Conservation (phyloP, 2,797 vertebrate species). For the Xenopus petersii region DNA sequence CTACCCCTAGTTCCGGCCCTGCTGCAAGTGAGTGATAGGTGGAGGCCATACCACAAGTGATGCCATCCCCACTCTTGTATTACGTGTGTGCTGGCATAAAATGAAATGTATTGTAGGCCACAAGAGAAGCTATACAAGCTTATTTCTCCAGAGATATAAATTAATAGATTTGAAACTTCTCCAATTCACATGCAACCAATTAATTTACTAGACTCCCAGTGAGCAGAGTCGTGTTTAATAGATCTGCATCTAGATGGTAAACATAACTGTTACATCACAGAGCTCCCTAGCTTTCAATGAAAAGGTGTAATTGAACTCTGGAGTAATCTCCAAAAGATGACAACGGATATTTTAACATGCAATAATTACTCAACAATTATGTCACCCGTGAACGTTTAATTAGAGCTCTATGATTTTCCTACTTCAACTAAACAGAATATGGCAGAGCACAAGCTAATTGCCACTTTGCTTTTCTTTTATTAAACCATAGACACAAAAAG, state of each 20-base stretch:
- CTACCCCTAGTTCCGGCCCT: too few species aligned
- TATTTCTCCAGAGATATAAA: not conserved
- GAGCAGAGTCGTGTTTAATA: constrained; percentile 34
- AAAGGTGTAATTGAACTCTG: constrained; percentile 41
- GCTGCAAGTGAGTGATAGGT: too few species aligned
- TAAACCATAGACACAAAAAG: too few species aligned
- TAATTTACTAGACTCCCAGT: constrained; percentile 12
- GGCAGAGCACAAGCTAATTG: not conserved
- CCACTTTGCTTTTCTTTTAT: too few species aligned
- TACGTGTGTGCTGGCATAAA: too few species aligned
- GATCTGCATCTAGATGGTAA: constrained; percentile 11
- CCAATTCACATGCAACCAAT: constrained; percentile 24
- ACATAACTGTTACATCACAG: constrained; percentile 21
- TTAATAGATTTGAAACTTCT: constrained; percentile 15
- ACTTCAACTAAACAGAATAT: not conserved
- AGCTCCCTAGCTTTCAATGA: constrained; percentile 5
- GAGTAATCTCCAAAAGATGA: constrained; percentile 18
- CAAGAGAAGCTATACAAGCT: too few species aligned
- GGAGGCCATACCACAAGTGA: too few species aligned
- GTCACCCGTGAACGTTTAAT: constrained; percentile 14
- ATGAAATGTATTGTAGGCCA: too few species aligned
- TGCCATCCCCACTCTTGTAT: too few species aligned
- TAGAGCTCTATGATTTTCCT: not conserved
- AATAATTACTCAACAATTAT: constrained; percentile 22
- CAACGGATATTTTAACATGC: not conserved